Evolutionary conservation across 2,113 vertebrate genomes (phyloP), one percentile per base, ranked within the genome.

Genomic region (Cyphomyrus plagiostoma): DNA sequence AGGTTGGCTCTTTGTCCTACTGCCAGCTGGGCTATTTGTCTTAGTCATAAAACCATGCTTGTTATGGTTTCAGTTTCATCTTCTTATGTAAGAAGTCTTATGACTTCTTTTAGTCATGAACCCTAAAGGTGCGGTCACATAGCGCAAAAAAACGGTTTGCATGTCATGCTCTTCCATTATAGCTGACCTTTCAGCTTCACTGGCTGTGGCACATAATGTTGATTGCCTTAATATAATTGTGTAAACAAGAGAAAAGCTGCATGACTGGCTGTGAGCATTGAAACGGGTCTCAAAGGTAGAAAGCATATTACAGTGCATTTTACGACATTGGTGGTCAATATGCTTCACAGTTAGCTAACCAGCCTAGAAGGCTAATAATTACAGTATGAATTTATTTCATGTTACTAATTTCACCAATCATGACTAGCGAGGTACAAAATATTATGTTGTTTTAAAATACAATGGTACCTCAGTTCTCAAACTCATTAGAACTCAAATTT

Each of bases 1-100:
- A 99, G 97, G 98, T 80, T 6, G 35, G 74, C 35, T 80, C 13
- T 39, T 80, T 42, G 35, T 42, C 74, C 30, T 30, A 42, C 35
- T 42, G 35, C 17, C 35, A 15, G 35, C 8, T 80, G 35, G 15
- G 74, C 6, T 74, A 30, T 74, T 35, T 80, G 74, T 80, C 74
- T 2, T 42, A 19, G 35, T 39, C 74, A 42, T 80, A 19, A 80
- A 80, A 17, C 30, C 35, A 39, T 77, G 74, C 15, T 80, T 80
- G 35, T 19, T 80, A 42, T 17, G 35, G 30, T 19, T 80, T 77
- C 42, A 80, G 17, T 42, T 30, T 13, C 62, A 66, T 66, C 62
- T 17, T 30, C 30, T 77, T 77, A 77, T 77, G 26, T 39, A 35
- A 35, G 35, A 35, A 35, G 35, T 35, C 35, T 35, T 35, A 35